phyloP scores from a whole-genome alignment of 2,888 invertebrate species.

The Tenthredo scrophulariae region DNA sequence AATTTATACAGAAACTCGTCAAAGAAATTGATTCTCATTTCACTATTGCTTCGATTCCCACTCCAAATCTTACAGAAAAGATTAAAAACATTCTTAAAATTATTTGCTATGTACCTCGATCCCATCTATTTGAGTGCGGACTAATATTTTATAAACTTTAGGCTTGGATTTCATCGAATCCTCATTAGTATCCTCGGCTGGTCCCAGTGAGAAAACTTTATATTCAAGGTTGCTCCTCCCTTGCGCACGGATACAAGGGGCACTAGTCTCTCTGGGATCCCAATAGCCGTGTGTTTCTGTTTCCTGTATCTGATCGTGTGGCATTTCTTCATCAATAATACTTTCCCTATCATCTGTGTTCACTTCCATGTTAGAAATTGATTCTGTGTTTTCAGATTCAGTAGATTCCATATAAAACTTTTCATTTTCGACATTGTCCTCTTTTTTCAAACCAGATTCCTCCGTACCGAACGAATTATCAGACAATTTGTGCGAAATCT shows the following conservation, averaged over 20 bases:
- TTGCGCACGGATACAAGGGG: background rate
- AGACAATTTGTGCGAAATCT: background rate
- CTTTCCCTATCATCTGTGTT: background rate
- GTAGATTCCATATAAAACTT: background rate
- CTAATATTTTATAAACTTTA: conserved; percentile 65
- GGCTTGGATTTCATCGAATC: conserved; percentile 64
- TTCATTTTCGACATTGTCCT: background rate
- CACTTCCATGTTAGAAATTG: background rate
- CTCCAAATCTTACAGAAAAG: background rate
- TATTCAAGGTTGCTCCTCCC: conserved; percentile 61
- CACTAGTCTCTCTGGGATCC: background rate
- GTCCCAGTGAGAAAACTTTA: conserved; percentile 64
- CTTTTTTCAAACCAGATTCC: background rate
- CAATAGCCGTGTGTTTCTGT: conserved; percentile 2
- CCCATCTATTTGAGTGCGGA: conserved; percentile 67
- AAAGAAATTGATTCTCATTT: background rate
- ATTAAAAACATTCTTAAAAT: background rate
- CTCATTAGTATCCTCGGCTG: conserved; percentile 59
- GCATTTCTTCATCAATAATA: background rate
- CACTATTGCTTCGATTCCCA: background rate
- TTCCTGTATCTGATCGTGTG: background rate
- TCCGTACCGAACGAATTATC: background rate
- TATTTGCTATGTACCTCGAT: conserved; percentile 60
- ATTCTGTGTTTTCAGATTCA: background rate
- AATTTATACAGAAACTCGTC: background rate